Percentiles rank a stretch among this genome's conserved stretches.
Conservation (phyloP, 2,888 invertebrate species). For the Stenodema calcarata region DNA sequence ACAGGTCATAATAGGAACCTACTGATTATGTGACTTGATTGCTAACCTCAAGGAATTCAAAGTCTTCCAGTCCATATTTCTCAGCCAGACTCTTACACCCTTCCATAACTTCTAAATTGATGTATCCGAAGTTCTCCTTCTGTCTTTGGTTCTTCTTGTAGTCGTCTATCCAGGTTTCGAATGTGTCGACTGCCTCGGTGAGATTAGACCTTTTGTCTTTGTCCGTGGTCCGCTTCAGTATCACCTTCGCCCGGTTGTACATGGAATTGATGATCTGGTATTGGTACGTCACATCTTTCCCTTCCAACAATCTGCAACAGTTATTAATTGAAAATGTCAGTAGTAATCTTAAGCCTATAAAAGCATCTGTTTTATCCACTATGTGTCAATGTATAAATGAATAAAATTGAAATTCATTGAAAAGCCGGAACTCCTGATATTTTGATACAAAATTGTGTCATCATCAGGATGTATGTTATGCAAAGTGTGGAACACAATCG, state of each 20-base stretch:
- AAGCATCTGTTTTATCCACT: too few species aligned
- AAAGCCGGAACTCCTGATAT: too few species aligned
- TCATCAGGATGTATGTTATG: too few species aligned
- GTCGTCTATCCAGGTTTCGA: slow-evolving; percentile 77
- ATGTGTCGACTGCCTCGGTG: slow-evolving; percentile 73
- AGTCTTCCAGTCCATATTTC: slow-evolving; percentile 64
- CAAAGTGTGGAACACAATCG: too few species aligned
- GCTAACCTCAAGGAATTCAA: slow-evolving; percentile 64
- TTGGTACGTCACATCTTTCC: slow-evolving; percentile 79
- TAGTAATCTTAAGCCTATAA: too few species aligned
- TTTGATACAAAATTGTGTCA: too few species aligned
- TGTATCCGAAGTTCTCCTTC: slow-evolving; percentile 74
- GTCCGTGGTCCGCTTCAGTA: slow-evolving; percentile 72
- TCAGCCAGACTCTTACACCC: slow-evolving; percentile 66
- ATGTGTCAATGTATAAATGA: too few species aligned
- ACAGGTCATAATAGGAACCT: too few species aligned
- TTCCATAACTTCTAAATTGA: slow-evolving; percentile 68
- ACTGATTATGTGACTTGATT: background rate
- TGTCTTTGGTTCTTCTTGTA: slow-evolving; percentile 72
- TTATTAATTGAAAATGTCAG: background rate
- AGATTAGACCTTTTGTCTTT: slow-evolving; percentile 78
- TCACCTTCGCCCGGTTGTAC: slow-evolving; percentile 59
- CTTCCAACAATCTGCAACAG: slow-evolving; percentile 67
- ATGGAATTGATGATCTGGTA: slow-evolving; percentile 64
- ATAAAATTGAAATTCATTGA: too few species aligned